phyloP scores from a whole-genome alignment of 2,888 invertebrate species.

The Gari tellinella region DNA sequence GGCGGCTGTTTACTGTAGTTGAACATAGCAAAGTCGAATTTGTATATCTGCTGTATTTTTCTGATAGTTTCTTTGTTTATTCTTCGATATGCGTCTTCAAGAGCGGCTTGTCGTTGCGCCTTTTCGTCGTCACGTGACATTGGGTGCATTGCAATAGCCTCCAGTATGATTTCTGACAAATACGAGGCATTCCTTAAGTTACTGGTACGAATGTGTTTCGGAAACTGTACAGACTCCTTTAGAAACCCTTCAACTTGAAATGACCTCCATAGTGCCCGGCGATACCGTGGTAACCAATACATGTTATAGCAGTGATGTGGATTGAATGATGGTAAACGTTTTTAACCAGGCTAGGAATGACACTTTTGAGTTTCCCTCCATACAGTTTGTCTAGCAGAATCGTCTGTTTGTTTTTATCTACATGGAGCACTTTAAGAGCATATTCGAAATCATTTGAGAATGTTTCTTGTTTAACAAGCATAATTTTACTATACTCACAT shows the following conservation, averaged over 20 bases:
- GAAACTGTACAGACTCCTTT: neutral
- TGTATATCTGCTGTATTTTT: neutral
- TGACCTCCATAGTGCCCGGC: neutral
- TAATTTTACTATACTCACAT: slow-evolving; percentile 16
- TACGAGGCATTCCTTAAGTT: neutral
- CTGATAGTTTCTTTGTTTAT: neutral
- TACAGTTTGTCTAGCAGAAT: neutral
- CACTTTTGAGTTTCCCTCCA: neutral
- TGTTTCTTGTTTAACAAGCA: slow-evolving; percentile 39
- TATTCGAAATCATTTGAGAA: slow-evolving; percentile 34
- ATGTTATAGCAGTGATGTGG: neutral
- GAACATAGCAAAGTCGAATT: neutral
- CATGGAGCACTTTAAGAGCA: slow-evolving; percentile 1
- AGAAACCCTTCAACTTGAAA: too few species aligned
- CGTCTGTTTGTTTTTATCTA: neutral
- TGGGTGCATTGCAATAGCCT: neutral
- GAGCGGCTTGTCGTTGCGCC: neutral
- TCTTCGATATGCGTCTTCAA: neutral
- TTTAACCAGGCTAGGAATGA: neutral
- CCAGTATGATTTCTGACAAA: neutral
- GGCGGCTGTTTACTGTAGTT: slow-evolving; percentile 2
- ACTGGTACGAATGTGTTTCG: neutral
- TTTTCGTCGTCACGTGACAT: neutral
- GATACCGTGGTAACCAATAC: neutral
- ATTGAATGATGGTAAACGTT: neutral